Evolutionary conservation across 92 coral and sea anemone species (phyloP).

Genomic region (Epizoanthus rinbou): DNA sequence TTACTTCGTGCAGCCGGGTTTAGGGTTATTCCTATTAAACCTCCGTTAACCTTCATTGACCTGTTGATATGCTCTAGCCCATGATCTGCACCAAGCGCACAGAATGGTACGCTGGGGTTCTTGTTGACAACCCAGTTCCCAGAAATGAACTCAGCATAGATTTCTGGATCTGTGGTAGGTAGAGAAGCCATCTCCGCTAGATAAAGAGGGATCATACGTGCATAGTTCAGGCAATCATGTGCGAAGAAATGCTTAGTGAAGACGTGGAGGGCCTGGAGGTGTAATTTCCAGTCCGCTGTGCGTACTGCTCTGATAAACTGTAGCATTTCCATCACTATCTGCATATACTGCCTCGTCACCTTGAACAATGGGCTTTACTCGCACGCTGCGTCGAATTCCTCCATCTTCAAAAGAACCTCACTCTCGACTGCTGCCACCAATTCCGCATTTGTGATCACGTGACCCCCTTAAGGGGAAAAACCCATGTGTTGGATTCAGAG

Average conservation of each 20-base stretch:
- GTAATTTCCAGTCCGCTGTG: constrained; percentile 44
- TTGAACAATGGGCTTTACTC: constrained; percentile 15
- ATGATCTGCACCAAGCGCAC: constrained; percentile 8
- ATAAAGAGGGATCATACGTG: no score
- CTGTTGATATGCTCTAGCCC: not conserved
- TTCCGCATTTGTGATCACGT: not conserved
- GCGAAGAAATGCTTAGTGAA: constrained; percentile 5
- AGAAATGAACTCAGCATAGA: no score
- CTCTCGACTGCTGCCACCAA: constrained; percentile 28
- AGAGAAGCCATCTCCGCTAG: no score
- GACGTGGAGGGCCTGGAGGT: constrained; percentile 22
- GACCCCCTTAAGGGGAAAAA: no score
- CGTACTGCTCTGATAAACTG: constrained; percentile 36
- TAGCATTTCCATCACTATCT: constrained; percentile 39
- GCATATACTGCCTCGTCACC: constrained; percentile 23
- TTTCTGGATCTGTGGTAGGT: no score
- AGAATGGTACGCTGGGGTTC: not conserved
- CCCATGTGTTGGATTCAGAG: no score
- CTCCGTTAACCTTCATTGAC: not conserved
- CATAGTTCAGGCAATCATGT: no score
- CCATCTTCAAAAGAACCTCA: constrained; percentile 9
- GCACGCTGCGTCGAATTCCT: not conserved
- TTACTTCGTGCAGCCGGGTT: not conserved
- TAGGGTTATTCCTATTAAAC: not conserved
- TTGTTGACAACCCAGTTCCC: not conserved